phyloP scores from a whole-genome alignment of 2,113 vertebrate species.

The Lasiurus borealis region DNA sequence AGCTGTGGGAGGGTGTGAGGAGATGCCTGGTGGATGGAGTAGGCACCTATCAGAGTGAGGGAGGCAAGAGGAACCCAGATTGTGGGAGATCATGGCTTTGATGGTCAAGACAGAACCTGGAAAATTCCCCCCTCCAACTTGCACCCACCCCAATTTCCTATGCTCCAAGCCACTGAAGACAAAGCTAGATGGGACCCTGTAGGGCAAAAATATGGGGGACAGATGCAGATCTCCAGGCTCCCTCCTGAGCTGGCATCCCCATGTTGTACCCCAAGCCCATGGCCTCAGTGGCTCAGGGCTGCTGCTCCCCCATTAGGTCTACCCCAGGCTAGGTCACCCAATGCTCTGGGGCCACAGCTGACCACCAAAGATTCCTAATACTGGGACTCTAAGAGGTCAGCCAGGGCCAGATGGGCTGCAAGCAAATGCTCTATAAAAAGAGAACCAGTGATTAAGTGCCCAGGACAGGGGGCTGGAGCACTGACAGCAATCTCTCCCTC shows the following conservation, averaged over 20 bases:
- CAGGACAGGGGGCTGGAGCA: background rate
- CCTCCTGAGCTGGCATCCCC: background rate
- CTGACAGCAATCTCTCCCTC: background rate
- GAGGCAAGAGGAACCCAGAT: background rate
- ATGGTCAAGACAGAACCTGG: background rate
- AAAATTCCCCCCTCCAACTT: too few species aligned
- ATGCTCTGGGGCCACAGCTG: background rate
- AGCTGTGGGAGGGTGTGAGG: background rate
- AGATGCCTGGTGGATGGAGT: background rate
- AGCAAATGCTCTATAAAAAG: background rate
- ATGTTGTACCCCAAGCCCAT: background rate
- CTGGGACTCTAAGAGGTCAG: background rate
- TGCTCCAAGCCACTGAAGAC: background rate
- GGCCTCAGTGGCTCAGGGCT: background rate
- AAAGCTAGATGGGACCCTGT: background rate
- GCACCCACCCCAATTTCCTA: background rate
- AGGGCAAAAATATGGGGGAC: background rate
- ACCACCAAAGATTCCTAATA: background rate
- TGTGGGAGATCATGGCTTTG: background rate
- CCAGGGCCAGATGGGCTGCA: background rate
- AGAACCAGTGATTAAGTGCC: background rate
- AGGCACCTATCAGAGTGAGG: background rate
- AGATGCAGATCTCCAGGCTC: background rate
- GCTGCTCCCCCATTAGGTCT: background rate
- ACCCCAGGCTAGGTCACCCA: background rate